Percentiles rank a stretch among this genome's conserved stretches.
These are phyloP conservation scores for Hesperophylax magnus DNA, from an alignment of 1,140 invertebrate genomes.

Conservation along the genomic window DNA sequence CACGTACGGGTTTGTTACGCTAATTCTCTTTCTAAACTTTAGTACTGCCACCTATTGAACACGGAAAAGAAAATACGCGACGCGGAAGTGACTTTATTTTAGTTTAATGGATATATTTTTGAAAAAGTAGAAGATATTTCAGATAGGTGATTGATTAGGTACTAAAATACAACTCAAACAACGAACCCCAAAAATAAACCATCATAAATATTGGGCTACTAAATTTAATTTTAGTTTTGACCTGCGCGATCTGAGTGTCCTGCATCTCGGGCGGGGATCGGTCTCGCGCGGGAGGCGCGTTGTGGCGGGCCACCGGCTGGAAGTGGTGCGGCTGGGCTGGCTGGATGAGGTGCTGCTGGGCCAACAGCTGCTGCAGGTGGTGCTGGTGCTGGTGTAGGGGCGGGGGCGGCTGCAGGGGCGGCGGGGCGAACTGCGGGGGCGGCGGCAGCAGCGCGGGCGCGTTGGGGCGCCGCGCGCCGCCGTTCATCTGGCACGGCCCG, in stretches of 20 bases:
- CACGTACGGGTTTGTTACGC: too few species aligned
- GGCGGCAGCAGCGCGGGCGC: constrained; percentile 66
- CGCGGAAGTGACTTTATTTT: too few species aligned
- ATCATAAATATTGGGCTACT: too few species aligned
- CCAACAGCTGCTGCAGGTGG: constrained; percentile 57
- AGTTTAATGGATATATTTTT: too few species aligned
- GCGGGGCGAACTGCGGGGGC: constrained; percentile 64
- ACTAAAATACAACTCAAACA: too few species aligned
- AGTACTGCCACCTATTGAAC: too few species aligned
- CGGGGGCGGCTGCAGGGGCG: constrained; percentile 58
- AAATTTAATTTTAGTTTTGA: constrained; percentile 1
- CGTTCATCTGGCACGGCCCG: constrained; percentile 67
- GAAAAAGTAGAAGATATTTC: too few species aligned
- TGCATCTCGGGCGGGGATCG: constrained; percentile 58
- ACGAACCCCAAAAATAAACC: too few species aligned
- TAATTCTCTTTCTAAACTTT: too few species aligned
- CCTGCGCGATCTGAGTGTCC: constrained; percentile 56
- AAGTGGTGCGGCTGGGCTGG: constrained; percentile 62
- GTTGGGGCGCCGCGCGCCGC: constrained; percentile 66
- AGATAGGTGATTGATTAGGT: too few species aligned
- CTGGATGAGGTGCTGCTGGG: constrained; percentile 62
- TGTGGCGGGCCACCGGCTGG: constrained; percentile 57
- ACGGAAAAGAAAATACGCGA: too few species aligned
- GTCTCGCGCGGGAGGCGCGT: constrained; percentile 60
- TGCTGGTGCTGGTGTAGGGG: constrained; percentile 62